phyloP scores from a whole-genome alignment of 2,888 invertebrate genomes.

The Thelaira solivaga region DNA sequence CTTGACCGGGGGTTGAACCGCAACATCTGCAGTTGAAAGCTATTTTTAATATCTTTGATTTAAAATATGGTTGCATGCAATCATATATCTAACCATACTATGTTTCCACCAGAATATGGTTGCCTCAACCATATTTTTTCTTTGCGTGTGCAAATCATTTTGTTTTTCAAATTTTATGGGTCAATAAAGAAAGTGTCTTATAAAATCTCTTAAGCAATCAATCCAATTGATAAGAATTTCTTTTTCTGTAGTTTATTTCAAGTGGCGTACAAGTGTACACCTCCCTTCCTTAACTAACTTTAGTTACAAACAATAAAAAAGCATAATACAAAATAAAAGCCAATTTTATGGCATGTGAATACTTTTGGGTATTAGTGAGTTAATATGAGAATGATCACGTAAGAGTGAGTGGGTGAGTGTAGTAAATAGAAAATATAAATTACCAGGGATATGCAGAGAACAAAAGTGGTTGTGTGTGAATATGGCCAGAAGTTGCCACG shows the following conservation, averaged over 20 bases:
- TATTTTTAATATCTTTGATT: no score
- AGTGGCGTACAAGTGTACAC: no score
- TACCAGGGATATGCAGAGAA: not conserved
- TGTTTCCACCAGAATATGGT: no score
- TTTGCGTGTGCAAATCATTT: no score
- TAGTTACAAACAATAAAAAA: not conserved
- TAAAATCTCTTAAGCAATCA: constrained; percentile 28
- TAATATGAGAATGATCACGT: not conserved
- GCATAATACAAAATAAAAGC: not conserved
- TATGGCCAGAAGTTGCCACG: not conserved
- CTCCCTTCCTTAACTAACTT: not conserved
- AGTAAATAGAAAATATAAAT: not conserved
- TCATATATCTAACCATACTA: no score
- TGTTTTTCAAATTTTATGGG: not conserved
- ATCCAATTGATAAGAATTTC: constrained; percentile 29
- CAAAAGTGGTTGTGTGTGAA: not conserved
- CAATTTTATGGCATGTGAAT: not conserved
- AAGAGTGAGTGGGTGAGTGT: no score
- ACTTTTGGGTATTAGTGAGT: not conserved
- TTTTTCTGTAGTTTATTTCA: not conserved
- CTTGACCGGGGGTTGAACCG: no score
- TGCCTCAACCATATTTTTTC: no score
- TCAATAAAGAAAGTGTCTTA: constrained; percentile 2
- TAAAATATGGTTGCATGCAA: no score
- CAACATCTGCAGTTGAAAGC: no score